Evolutionary conservation across 1,140 invertebrate genomes (phyloP).

Genomic region (Bombus affinis): DNA sequence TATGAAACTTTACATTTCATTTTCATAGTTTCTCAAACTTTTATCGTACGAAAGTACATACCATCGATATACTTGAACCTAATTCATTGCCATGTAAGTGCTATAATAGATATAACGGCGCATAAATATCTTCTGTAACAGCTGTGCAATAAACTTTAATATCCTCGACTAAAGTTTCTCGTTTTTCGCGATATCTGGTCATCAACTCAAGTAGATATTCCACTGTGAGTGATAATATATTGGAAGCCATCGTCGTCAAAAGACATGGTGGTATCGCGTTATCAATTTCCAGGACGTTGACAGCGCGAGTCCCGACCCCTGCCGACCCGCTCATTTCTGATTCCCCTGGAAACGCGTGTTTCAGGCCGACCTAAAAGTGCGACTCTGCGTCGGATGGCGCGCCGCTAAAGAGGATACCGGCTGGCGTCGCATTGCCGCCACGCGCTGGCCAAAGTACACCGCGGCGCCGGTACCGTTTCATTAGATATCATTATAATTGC

Average conservation of each 20-base stretch:
- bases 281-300: background rate
- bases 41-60: too few relatives aligned
- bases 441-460: constrained; percentile 48
- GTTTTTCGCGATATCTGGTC: background rate
- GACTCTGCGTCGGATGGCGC: background rate
- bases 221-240: background rate
- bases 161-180: background rate
- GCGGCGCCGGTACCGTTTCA: constrained; percentile 60
- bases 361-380: constrained; percentile 21
- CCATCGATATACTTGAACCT: background rate
- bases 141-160: background rate
- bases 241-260: background rate
- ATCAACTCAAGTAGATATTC: too few relatives aligned
- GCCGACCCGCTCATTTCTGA: constrained; percentile 18
- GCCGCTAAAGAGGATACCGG: background rate
- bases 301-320: background rate
- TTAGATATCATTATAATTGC: constrained; percentile 75
- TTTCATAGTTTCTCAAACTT: too few relatives aligned
- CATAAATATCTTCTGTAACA: background rate
- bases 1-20: too few relatives aligned
- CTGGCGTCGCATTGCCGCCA: background rate
- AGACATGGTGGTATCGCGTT: background rate
- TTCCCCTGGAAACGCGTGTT: constrained; percentile 24
- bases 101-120: background rate
- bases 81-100: background rate